Evolutionary conservation across 1,140 invertebrate species (phyloP), one percentile per base, ranked within the genome.

Genomic region (Drosophila persimilis): DNA sequence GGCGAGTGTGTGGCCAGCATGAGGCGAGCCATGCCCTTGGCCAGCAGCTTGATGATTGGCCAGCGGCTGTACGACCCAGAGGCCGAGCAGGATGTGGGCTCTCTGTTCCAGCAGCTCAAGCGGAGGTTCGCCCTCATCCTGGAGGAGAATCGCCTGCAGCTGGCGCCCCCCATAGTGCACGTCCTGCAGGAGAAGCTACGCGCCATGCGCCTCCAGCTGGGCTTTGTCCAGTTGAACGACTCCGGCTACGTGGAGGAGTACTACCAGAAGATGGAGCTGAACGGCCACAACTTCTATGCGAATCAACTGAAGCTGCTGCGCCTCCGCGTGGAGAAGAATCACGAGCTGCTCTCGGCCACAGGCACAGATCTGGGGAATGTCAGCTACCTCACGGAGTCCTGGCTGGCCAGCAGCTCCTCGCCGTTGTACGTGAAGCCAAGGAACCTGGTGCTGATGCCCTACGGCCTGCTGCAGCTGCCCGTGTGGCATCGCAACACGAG

Each of bases 1-100:
- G 57, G 61, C 6, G 90, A 90, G 50, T 91, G 90, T 52, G 72
- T 90, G 6, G 71, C 86, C 51, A 90, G 83, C 45, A 46, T 91
- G 20, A 45, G 90, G 8, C 76, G 86, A 6, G 80, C 77, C 13
- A 90, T 91, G 90, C 90, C 90, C 0, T 39, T 91, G 65, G 83
- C 86, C 2, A 73, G 80, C 44, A 90, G 90, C 45, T 85, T 77
- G 72, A 24, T 90, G 0, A 81, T 91, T 3, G 84, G 90, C 0
- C 57, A 79, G 22, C 75, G 77, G 0, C 90, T 83, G 26, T 70
- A 89, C 45, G 59, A 86, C 0, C 67, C 60, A 2, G 52, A 66
- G 0, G 56, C 55, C 3, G 69, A 90, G 2, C 15, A 22, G 0
- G 46, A 66, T 9, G 31, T 91, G 0, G 61, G 51, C 6, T 47